A percentile compares a stretch with the other conserved stretches of the same genome.
Conservation (phyloP, 2,888 invertebrate species). For the Formica aserva region DNA sequence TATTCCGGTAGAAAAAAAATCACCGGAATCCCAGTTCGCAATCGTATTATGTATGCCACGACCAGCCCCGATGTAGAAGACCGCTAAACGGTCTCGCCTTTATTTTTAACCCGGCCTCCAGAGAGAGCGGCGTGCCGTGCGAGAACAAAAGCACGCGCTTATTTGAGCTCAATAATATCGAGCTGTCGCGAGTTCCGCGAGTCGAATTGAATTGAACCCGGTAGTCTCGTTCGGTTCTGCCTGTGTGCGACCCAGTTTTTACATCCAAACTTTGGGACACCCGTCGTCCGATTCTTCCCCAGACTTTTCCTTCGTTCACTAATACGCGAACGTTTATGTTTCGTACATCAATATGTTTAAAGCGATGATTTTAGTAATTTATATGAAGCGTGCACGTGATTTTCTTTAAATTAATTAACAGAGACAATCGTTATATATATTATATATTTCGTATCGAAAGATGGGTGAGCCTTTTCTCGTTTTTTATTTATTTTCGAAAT, state of each 20-base stretch:
- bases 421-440: neutral
- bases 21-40: constrained; percentile 62
- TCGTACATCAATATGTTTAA: neutral
- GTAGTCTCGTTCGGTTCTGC: constrained; percentile 18
- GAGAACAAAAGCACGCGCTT: constrained; percentile 65
- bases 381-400: neutral
- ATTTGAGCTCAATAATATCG: constrained; percentile 69
- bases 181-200: constrained; percentile 55
- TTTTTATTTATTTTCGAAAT: neutral
- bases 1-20: constrained; percentile 31
- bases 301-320: neutral
- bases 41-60: constrained; percentile 60
- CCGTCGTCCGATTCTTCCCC: constrained; percentile 29
- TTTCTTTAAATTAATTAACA: neutral
- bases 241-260: constrained; percentile 44
- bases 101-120: constrained; percentile 72
- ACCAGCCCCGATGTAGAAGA: constrained; percentile 64
- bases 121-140: constrained; percentile 18
- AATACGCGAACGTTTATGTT: neutral
- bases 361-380: neutral
- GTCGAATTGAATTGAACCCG: constrained; percentile 33
- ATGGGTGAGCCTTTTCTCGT: neutral
- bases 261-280: constrained; percentile 39
- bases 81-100: constrained; percentile 67
- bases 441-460: neutral